These are phyloP conservation scores for Neoarius graeffei DNA, from an alignment of 2,113 vertebrate genomes.

Conservation along the genomic window DNA sequence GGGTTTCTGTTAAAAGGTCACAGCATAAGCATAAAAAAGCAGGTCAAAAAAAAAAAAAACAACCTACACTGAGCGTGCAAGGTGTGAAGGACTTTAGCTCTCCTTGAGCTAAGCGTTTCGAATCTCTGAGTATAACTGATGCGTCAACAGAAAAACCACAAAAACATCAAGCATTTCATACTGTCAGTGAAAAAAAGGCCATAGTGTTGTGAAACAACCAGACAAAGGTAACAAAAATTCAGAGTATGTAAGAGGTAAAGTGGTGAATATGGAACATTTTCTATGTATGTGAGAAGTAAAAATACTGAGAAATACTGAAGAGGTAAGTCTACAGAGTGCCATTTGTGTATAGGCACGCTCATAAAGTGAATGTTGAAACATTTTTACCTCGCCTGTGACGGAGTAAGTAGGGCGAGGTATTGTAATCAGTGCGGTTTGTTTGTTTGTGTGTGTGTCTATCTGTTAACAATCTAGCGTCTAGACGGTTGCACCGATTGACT, in stretches of 20 bases:
- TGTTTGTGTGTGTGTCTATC: too few species aligned
- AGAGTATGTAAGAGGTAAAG: neutral
- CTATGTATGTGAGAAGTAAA: neutral
- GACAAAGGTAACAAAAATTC: too few species aligned
- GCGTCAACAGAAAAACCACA: slow-evolving; percentile 2
- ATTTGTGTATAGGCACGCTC: neutral
- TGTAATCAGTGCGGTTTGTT: too few species aligned
- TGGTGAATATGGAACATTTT: neutral
- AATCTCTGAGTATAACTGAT: neutral
- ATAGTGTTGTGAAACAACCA: neutral
- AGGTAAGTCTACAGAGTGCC: neutral
- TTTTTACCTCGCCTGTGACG: neutral
- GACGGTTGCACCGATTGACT: too few species aligned
- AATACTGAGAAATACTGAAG: neutral
- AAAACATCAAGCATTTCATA: neutral
- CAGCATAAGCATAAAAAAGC: neutral
- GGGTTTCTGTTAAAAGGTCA: slow-evolving; percentile 13
- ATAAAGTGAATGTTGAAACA: neutral
- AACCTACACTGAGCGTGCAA: neutral
- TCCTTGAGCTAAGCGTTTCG: neutral
- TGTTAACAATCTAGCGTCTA: too few species aligned
- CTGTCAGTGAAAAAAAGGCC: neutral
- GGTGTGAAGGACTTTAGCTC: neutral
- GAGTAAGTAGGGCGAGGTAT: too few species aligned
- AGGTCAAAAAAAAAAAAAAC: neutral